Percentiles rank a stretch among this genome's conserved stretches.
These are phyloP conservation scores for Enteromius thamalakanensis DNA, from an alignment of 2,797 vertebrate genomes.

Conservation along the genomic window DNA sequence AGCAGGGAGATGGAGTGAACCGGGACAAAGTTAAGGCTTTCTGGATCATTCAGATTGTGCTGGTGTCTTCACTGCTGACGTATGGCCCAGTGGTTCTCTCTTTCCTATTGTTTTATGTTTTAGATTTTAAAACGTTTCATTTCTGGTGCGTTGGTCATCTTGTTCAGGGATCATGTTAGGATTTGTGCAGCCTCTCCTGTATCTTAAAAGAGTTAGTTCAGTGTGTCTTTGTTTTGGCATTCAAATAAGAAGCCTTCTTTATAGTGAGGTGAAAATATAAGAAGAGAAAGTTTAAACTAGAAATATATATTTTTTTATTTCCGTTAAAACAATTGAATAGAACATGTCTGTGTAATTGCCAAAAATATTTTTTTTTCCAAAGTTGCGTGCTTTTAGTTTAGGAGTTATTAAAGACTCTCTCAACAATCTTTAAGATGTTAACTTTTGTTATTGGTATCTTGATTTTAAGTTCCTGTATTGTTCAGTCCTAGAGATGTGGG, in stretches of 20 bases:
- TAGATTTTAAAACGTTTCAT: not conserved
- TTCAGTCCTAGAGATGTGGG: too few relatives aligned
- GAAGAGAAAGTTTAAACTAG: too few relatives aligned
- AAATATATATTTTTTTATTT: too few relatives aligned
- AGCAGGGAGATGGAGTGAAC: not conserved
- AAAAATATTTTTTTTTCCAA: too few relatives aligned
- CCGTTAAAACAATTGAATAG: too few relatives aligned
- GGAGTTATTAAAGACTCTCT: too few relatives aligned
- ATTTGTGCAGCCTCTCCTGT: conserved; percentile 18
- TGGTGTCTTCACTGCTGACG: not conserved
- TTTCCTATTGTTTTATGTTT: not conserved
- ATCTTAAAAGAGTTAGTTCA: not conserved
- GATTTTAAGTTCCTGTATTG: too few relatives aligned
- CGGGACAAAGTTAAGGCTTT: conserved; percentile 23
- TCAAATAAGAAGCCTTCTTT: not conserved
- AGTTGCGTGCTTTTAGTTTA: too few relatives aligned
- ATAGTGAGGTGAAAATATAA: too few relatives aligned
- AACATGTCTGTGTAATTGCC: too few relatives aligned
- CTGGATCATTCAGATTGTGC: not conserved
- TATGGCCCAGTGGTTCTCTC: not conserved
- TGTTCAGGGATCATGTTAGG: conserved; percentile 18
- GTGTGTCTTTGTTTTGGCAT: not conserved
- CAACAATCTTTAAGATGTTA: too few relatives aligned
- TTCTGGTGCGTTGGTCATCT: not conserved
- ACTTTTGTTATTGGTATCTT: too few relatives aligned